Base-by-base conservation (phyloP, 2,113 vertebrate species). In the Hippoglossus stenolepis region DNA sequence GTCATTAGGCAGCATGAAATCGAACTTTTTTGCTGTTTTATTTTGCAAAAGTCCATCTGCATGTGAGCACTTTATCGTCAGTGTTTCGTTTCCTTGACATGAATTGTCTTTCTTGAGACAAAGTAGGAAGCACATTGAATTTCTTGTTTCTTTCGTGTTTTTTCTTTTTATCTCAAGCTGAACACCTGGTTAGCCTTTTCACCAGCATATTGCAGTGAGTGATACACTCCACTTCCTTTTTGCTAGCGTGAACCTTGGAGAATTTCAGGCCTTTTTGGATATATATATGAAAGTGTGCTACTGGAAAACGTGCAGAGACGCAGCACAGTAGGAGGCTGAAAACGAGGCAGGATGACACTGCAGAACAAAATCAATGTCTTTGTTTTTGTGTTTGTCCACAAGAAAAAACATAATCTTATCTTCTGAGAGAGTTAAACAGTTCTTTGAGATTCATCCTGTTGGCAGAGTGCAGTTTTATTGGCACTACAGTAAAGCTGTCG, bases 171-270 rank as follows among this genome's bases (percentile, higher is more conserved):
- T 88, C 85, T 85, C 68, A 77, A 90, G 84, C 83, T 89, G 65
- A 91, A 85, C 90, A 93, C 92, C 90, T 89, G 77, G 86, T 88
- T 86, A 92, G 90, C 89, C 92, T 93, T 91, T 87, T 90, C 90
- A 90, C 88, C 90, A 92, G 93, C 91, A 92, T 85, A 90, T 71
- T 85, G 81, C 89, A 87, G 87, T 84, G 84, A 88, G 84, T 83
- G 73, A 83, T 9, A 86, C 31, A 7, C 31, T 31, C 75, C 59
- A 45, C 57, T 70, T 84, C 82, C 71, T 78, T 51, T 70, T 85
- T 82, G 73, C 82, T 86, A 24, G 65, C 45, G 82, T 80, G 67
- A 88, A 80, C 70, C 81, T 66, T 43, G 56, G 63, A 65, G 70
- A 68, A 58, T 63, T 79, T 84, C 70, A 82, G 77, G 86, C 81